Evolutionary conservation across 2,888 invertebrate species (phyloP), one percentile per base, ranked within the genome.

Genomic region (Lithodes maja): DNA sequence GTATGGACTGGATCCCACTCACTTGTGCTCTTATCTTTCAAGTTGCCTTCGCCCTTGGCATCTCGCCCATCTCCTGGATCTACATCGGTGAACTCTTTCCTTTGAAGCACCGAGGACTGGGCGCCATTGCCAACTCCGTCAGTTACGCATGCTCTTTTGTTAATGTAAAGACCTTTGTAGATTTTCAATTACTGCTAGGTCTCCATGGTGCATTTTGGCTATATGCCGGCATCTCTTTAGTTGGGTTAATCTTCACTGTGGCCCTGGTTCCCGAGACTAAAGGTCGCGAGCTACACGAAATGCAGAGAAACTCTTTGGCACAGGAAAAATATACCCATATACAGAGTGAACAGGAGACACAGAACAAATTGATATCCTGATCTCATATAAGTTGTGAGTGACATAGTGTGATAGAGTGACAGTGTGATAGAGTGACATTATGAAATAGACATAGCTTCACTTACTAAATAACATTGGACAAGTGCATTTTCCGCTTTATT

Each of bases 201-300:
- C 94, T 97, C 55, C 96, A 97, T 93, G 97, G 97, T 0, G 97
- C 97, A 1, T 98, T 98, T 94, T 97, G 97, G 97, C 94, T 98
- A 91, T 98, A 98, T 94, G 96, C 97, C 0, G 96, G 96, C 87
- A 96, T 97, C 93, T 97, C 97, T 83, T 95, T 97, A 0, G 95
- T 96, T 52, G 97, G 97, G n/a, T 94, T 97, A 9, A 96, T 97
- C 93, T 98, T 98, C 93, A 97, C 98, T 0, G 96, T 97, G 1
- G 96, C 96, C 93, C 96, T 96, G 93, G 97, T 98, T 2, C 98
- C 98, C 0, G 98, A 98, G 94, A 98, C 98, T 2, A 98, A 97
- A 94, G 98, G 98, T 0, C 96, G 96, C 92, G 97, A 97, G 93
- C 94, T 98, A 92, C 97, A 97, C 93, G 97, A 98, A 94, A 97